These are phyloP conservation scores for Miichthys miiuy DNA, from an alignment of 2,797 vertebrate species.

Conservation along the genomic window DNA sequence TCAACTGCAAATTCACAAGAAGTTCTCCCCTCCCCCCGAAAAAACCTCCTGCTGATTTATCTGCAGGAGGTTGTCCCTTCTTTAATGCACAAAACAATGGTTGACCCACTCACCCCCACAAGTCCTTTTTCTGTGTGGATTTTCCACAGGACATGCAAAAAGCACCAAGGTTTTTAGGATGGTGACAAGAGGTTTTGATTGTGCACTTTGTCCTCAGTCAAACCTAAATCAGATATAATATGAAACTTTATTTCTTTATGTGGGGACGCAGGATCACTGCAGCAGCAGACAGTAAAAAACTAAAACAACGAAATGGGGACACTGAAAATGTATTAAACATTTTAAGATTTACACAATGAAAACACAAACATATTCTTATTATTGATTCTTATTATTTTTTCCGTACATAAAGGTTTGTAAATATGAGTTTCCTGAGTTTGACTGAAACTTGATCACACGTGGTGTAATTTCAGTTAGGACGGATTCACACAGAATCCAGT, in stretches of 20 bases:
- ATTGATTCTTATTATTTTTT: neutral
- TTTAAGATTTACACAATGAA: neutral
- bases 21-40: constrained; percentile 29
- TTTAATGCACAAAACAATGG: constrained; percentile 49
- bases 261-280: neutral
- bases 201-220: neutral
- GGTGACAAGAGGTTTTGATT: neutral
- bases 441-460: neutral
- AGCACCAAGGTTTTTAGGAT: neutral
- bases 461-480: too few species aligned
- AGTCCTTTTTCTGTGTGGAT: constrained; percentile 14
- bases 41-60: constrained; percentile 39
- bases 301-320: neutral
- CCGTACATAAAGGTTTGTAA: neutral
- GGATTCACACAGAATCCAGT: too few species aligned
- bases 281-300: neutral
- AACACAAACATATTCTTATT: neutral
- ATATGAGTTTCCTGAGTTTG: neutral
- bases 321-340: neutral
- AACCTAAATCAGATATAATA: neutral
- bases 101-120: constrained; percentile 13
- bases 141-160: constrained; percentile 19
- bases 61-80: constrained; percentile 37
- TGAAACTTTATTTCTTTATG: constrained; percentile 10
- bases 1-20: constrained; percentile 31